Evolutionary conservation across 1,140 invertebrate species (phyloP), one percentile per base, ranked within the genome.

Genomic region (Drosophila parvula): DNA sequence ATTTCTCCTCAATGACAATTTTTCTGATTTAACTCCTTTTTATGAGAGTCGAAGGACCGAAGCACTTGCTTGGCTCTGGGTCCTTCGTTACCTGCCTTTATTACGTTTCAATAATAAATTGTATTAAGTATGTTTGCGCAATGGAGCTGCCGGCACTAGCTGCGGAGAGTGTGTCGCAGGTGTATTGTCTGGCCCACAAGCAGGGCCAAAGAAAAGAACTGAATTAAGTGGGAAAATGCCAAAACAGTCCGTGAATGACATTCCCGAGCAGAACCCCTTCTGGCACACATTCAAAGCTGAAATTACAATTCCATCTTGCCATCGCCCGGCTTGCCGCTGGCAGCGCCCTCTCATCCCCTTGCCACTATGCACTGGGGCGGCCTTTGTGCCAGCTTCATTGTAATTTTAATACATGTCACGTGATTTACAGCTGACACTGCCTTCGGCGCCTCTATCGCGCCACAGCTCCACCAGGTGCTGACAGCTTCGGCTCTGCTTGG

Each of bases 51-150:
- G 18, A 32, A 44, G 32, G 41, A 16, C 32, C 12, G 57, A 16
- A 12, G 50, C 16, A 12, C n/a, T 27, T 6, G 30, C 16, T 11
- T 51, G 47, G 48, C 28, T 59, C 18, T 51, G 65, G 45, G 47
- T 32, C 44, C 50, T 83, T 44, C 48, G 34, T 50, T 75, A 38
- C 36, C 44, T 65, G 41, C 34, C 28, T 64, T 84, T 70, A 78
- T 85, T 81, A 36, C 77, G 57, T 74, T 78, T 78, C 81, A 74
- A 67, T 74, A 78, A 77, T 78, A 74, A 81, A 85, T 84, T 81
- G 74, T 63, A 80, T 84, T 81, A 81, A 74, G 79, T 73, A 56
- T 76, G 62, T 74, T 65, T 51, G 59, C 38, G 47, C 65, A 55
- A 7, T 41, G 56, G 43, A 55, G 59, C 53, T 45, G 53, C 27